These are phyloP conservation scores for Aromia moschata DNA, from an alignment of 2,888 invertebrate genomes.

Conservation along the genomic window DNA sequence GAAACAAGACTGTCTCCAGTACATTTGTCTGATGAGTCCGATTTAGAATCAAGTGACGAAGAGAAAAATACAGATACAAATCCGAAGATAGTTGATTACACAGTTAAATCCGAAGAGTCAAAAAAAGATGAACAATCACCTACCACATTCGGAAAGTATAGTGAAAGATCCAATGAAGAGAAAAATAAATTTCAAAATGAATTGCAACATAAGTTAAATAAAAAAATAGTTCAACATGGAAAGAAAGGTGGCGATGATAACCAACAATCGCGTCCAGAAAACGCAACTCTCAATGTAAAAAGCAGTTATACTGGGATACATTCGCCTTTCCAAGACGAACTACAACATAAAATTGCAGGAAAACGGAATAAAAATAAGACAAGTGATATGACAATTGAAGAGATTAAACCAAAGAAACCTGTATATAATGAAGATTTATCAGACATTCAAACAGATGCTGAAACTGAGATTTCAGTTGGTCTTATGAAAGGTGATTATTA, in stretches of 20 bases:
- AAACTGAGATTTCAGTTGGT: too few relatives aligned
- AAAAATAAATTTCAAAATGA: constrained; percentile 1
- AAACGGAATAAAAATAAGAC: too few relatives aligned
- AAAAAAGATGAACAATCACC: background rate
- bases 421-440: too few relatives aligned
- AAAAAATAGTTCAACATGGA: too few relatives aligned
- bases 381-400: too few relatives aligned
- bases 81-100: constrained; percentile 30
- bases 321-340: background rate
- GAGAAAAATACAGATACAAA: background rate
- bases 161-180: too few relatives aligned
- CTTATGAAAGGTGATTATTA: too few relatives aligned
- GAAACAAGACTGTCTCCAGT: constrained; percentile 52
- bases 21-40: constrained; percentile 44
- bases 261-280: background rate
- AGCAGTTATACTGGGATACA: background rate
- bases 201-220: too few relatives aligned
- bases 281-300: background rate
- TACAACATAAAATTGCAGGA: background rate
- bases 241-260: too few relatives aligned
- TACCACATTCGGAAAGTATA: background rate
- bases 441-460: too few relatives aligned
- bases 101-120: constrained; percentile 17
- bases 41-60: constrained; percentile 26
- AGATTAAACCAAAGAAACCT: too few relatives aligned